These are phyloP conservation scores for Eulacestoma nigropectus DNA, from an alignment of 2,113 vertebrate species.

Conservation along the genomic window DNA sequence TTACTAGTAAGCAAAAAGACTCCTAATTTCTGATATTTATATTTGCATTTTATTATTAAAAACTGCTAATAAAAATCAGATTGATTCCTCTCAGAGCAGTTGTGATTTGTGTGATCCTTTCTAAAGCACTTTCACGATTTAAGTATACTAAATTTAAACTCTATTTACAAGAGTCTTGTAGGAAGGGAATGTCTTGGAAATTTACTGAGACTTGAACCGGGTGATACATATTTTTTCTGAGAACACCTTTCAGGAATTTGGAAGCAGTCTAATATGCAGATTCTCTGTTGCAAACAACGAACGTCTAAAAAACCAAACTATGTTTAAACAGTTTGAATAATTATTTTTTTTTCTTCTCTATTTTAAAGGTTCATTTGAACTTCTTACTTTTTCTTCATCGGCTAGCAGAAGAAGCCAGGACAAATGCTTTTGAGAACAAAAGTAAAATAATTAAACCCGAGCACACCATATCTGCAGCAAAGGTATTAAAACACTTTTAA, in stretches of 20 bases:
- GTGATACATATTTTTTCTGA: not conserved
- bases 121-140: not conserved
- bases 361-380: constrained; percentile 74
- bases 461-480: constrained; percentile 70
- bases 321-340: not conserved
- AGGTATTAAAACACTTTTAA: constrained; percentile 65
- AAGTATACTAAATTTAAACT: not conserved
- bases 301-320: not conserved
- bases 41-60: not conserved
- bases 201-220: not conserved
- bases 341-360: not conserved
- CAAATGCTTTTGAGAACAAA: constrained; percentile 69
- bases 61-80: not conserved
- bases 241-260: not conserved
- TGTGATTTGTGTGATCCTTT: not conserved
- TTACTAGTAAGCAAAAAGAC: not conserved
- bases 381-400: constrained; percentile 76
- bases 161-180: not conserved
- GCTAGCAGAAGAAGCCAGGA: constrained; percentile 73
- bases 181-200: not conserved
- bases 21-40: not conserved
- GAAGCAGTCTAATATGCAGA: not conserved
- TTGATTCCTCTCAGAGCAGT: not conserved
- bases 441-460: constrained; percentile 70
- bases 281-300: not conserved